A percentile compares a stretch with the other conserved stretches of the same genome.
These are phyloP conservation scores for Oasisia sp. DNA, from an alignment of 2,888 invertebrate genomes.

Conservation along the genomic window DNA sequence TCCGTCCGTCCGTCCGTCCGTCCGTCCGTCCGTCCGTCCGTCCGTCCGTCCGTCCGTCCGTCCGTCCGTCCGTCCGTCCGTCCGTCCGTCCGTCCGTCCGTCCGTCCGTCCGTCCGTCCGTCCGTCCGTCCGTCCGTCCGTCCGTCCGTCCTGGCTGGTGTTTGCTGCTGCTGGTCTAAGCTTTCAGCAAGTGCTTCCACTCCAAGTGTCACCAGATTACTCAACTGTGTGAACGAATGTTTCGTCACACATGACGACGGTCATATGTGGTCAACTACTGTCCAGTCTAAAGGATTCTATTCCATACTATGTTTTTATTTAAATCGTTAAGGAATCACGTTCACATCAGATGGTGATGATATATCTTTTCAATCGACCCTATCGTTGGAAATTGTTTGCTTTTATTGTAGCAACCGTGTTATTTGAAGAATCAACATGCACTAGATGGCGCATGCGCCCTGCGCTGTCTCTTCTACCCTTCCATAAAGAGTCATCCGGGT, in stretches of 20 bases:
- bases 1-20: neutral
- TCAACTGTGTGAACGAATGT: no score
- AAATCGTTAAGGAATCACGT: neutral
- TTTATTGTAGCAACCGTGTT: neutral
- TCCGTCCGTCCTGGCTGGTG: neutral
- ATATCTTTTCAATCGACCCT: neutral
- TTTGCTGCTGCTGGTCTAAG: no score
- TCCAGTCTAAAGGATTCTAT: no score
- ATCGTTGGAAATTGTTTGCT: neutral
- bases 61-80: neutral
- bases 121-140: neutral
- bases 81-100: neutral
- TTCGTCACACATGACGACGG: no score
- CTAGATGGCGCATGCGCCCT: neutral
- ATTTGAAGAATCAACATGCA: neutral
- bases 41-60: neutral
- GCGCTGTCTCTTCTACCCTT: neutral
- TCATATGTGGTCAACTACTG: no score
- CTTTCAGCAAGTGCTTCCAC: no score
- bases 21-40: neutral
- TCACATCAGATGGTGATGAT: neutral
- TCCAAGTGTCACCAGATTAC: no score
- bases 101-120: neutral
- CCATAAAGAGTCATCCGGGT: neutral
- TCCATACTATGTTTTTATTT: no score